A percentile compares a stretch with the other conserved stretches of the same genome.
These are phyloP conservation scores for Neosalanx taihuensis DNA, from an alignment of 2,797 vertebrate species.

Conservation along the genomic window DNA sequence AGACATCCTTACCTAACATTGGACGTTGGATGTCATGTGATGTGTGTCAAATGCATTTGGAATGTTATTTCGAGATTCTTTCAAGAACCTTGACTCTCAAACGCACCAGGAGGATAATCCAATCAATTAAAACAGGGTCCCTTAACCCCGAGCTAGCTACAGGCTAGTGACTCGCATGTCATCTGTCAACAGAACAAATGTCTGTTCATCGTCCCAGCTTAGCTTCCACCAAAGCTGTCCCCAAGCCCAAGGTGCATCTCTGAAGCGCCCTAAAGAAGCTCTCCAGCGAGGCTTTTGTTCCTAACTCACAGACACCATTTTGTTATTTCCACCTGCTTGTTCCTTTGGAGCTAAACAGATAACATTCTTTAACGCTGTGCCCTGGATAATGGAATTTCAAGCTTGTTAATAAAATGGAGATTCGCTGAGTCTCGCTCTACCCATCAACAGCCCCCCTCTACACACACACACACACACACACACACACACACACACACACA, in stretches of 20 bases:
- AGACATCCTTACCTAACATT: not conserved
- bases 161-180: conserved; percentile 21
- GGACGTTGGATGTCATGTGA: no score
- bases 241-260: conserved; percentile 39
- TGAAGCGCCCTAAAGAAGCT: conserved; percentile 42
- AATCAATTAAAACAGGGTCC: conserved; percentile 68
- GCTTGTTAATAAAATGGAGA: conserved; percentile 44
- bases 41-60: conserved; percentile 26
- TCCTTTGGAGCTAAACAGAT: conserved; percentile 42
- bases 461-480: no score
- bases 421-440: conserved; percentile 2
- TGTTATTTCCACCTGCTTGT: conserved; percentile 32
- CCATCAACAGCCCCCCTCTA: not conserved
- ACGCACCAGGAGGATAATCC: conserved; percentile 62
- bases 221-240: conserved; percentile 52
- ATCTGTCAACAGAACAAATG: not conserved
- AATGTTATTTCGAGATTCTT: conserved; percentile 40
- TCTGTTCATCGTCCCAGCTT: conserved; percentile 53
- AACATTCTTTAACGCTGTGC: conserved; percentile 47
- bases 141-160: conserved; percentile 55
- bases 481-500: no score
- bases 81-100: conserved; percentile 37
- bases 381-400: conserved; percentile 53
- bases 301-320: conserved; percentile 31
- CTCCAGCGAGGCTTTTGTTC: conserved; percentile 50